phyloP scores from a whole-genome alignment of 2,113 vertebrate species.

The Trematocara marginatum region DNA sequence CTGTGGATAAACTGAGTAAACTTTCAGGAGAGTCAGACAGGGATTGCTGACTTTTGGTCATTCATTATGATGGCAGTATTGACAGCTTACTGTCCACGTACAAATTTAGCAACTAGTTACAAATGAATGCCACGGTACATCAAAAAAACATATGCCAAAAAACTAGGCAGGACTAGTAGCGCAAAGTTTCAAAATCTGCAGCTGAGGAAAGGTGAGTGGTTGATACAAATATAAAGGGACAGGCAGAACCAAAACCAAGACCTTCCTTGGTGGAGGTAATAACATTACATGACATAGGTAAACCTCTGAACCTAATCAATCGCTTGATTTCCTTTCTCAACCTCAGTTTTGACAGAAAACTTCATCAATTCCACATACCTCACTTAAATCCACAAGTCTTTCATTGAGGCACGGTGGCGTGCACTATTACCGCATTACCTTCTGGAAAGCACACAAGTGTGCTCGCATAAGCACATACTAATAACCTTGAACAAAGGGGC shows the following conservation, averaged over 20 bases:
- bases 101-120: neutral
- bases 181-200: neutral
- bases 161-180: neutral
- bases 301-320: neutral
- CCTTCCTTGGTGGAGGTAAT: neutral
- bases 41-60: neutral
- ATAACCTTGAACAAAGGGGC: slow-evolving; percentile 58
- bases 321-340: neutral
- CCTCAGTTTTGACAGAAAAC: neutral
- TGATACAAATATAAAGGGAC: neutral
- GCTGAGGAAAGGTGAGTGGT: neutral
- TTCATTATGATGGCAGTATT: neutral
- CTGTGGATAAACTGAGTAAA: neutral
- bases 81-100: neutral
- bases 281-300: neutral
- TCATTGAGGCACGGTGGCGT: neutral
- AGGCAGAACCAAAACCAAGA: neutral
- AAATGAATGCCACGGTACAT: neutral
- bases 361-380: neutral
- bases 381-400: neutral
- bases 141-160: neutral
- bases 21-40: neutral
- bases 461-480: neutral
- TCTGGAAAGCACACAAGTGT: neutral
- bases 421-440: slow-evolving; percentile 2